These are phyloP conservation scores for Laticauda colubrina DNA, from an alignment of 2,113 vertebrate genomes.

Conservation along the genomic window DNA sequence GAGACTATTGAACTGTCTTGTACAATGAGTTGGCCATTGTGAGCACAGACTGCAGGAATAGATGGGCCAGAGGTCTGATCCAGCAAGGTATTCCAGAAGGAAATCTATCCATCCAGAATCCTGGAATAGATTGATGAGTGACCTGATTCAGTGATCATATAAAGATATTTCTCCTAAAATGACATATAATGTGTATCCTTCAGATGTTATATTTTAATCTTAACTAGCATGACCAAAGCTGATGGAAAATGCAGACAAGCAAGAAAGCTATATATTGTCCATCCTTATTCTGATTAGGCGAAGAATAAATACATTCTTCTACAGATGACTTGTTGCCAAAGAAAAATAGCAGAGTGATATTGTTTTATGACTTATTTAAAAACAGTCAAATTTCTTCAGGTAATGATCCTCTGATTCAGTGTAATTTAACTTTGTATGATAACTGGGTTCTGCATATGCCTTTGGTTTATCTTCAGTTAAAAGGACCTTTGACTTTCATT, in stretches of 20 bases:
- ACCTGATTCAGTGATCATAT: not conserved
- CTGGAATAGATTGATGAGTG: not conserved
- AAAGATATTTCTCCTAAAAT: not conserved
- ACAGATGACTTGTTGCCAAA: not conserved
- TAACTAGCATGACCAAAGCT: not conserved
- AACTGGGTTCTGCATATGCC: not conserved
- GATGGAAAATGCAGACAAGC: not conserved
- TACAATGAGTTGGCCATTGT: not conserved
- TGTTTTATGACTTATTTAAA: not conserved
- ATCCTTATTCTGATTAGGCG: not conserved
- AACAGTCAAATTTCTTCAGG: not conserved
- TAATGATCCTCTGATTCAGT: not conserved
- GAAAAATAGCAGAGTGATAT: not conserved
- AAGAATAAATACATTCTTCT: not conserved
- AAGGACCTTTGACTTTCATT: not conserved
- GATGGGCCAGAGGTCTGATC: not conserved
- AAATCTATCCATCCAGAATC: not conserved
- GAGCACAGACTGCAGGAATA: not conserved
- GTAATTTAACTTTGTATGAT: not conserved
- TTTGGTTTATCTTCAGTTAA: not conserved
- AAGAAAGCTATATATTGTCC: not conserved
- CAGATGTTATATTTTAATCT: not conserved
- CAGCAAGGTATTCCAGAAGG: not conserved
- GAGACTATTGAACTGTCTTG: not conserved
- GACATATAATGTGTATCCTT: not conserved